phyloP scores from a whole-genome alignment of 2,113 vertebrate genomes.

The Callipepla squamata region DNA sequence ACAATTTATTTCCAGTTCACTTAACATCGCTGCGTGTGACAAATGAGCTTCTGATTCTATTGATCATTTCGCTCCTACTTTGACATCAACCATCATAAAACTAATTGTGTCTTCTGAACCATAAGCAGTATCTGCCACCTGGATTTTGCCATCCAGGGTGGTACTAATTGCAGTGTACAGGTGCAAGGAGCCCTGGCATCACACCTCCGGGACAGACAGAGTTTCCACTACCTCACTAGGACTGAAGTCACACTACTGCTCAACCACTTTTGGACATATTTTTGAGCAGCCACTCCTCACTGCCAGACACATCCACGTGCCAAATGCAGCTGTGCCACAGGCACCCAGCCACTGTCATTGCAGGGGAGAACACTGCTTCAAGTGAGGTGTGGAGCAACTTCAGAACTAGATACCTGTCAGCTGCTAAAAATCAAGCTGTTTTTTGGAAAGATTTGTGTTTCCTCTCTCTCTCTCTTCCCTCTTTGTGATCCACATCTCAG shows the following conservation, averaged over 20 bases:
- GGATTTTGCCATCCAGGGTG: neutral
- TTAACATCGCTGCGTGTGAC: neutral
- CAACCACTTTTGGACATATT: neutral
- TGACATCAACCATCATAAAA: neutral
- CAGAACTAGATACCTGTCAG: neutral
- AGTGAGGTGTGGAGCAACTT: neutral
- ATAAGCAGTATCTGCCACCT: neutral
- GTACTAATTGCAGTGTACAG: neutral
- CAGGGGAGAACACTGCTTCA: neutral
- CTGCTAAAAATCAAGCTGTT: neutral
- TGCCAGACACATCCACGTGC: neutral
- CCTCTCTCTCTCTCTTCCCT: neutral
- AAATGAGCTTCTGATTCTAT: neutral
- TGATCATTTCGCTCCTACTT: neutral
- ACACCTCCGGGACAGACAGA: neutral
- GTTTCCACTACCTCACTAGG: neutral
- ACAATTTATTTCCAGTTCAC: neutral
- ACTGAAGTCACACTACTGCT: neutral
- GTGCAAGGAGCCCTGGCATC: neutral
- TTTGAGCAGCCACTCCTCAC: neutral
- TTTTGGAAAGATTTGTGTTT: neutral
- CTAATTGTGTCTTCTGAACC: neutral
- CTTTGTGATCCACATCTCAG: neutral
- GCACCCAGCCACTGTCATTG: neutral
- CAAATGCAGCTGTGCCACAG: neutral